phyloP scores from a whole-genome alignment of 2,888 invertebrate genomes.

The Teleiodes luculella region DNA sequence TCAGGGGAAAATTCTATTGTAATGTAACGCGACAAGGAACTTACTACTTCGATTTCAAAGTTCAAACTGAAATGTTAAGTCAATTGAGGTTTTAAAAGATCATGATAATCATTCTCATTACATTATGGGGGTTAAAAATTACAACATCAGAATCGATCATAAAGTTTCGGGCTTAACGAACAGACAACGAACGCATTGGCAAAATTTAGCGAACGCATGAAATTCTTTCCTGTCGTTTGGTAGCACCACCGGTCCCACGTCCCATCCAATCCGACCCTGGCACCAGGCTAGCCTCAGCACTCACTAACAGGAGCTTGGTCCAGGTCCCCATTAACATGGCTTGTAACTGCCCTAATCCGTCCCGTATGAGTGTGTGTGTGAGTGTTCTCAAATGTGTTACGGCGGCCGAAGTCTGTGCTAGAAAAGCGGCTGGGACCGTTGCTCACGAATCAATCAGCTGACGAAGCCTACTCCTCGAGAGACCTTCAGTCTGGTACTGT shows the following conservation, averaged over 20 bases:
- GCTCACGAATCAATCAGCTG: constrained; percentile 38
- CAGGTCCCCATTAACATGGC: constrained; percentile 22
- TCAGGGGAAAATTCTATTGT: too few species aligned
- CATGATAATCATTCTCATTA: background rate
- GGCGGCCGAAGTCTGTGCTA: constrained; percentile 67
- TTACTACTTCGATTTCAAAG: too few species aligned
- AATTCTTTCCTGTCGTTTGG: constrained; percentile 2
- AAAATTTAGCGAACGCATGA: background rate
- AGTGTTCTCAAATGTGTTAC: constrained; percentile 53
- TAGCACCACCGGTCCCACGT: constrained; percentile 6
- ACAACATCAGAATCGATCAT: background rate
- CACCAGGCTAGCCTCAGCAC: constrained; percentile 21
- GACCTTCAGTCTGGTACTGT: too few species aligned
- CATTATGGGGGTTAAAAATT: background rate
- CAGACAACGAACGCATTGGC: background rate
- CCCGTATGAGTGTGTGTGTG: constrained; percentile 73
- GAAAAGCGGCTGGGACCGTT: constrained; percentile 72
- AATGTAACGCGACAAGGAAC: too few species aligned
- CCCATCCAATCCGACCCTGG: constrained; percentile 16
- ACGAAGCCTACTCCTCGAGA: constrained; percentile 8
- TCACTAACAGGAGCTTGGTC: constrained; percentile 21
- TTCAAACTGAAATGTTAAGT: too few species aligned
- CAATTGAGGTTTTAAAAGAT: background rate
- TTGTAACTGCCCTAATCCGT: constrained; percentile 34
- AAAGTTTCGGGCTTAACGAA: background rate